Percentiles rank a stretch among this genome's conserved stretches.
Evolutionary conservation across 1,140 invertebrate genomes (phyloP).

Genomic region (Temnothorax curvispinosus): DNA sequence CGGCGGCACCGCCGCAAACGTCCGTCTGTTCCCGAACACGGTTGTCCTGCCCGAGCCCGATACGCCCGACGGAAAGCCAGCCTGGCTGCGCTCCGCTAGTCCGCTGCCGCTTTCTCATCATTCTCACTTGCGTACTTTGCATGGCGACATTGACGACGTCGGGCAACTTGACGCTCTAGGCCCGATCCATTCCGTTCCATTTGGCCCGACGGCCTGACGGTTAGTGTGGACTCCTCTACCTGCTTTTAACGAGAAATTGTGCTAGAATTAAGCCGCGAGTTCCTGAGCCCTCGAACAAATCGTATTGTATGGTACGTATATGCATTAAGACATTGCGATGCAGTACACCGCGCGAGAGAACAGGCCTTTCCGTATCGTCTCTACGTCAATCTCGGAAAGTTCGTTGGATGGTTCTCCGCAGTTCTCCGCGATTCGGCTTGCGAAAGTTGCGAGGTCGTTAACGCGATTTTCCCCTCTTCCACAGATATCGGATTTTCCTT

Average conservation of each 20-base stretch:
- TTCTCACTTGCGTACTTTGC: conserved; percentile 54
- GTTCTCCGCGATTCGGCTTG: neutral
- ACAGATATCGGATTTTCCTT: neutral
- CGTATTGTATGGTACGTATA: conserved; percentile 25
- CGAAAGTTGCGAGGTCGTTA: neutral
- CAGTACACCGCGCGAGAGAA: neutral
- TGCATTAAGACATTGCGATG: neutral
- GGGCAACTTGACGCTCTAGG: conserved; percentile 12
- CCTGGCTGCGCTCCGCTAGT: neutral
- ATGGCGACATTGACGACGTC: conserved; percentile 55
- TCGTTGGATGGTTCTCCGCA: neutral
- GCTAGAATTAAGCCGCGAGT: conserved; percentile 40
- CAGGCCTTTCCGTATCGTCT: too few species aligned
- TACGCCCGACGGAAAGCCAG: conserved; percentile 61
- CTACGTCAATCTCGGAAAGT: neutral
- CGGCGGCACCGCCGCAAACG: neutral
- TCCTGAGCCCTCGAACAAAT: conserved; percentile 40
- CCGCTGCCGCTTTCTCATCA: neutral
- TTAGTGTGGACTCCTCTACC: conserved; percentile 9
- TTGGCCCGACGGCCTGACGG: neutral
- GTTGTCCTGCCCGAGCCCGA: neutral
- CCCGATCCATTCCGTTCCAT: neutral
- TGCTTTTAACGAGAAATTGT: conserved; percentile 12
- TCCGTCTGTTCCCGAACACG: neutral
- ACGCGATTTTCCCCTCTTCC: neutral